Base-by-base conservation (phyloP, 2,113 vertebrate genomes). In the Agapornis roseicollis region DNA sequence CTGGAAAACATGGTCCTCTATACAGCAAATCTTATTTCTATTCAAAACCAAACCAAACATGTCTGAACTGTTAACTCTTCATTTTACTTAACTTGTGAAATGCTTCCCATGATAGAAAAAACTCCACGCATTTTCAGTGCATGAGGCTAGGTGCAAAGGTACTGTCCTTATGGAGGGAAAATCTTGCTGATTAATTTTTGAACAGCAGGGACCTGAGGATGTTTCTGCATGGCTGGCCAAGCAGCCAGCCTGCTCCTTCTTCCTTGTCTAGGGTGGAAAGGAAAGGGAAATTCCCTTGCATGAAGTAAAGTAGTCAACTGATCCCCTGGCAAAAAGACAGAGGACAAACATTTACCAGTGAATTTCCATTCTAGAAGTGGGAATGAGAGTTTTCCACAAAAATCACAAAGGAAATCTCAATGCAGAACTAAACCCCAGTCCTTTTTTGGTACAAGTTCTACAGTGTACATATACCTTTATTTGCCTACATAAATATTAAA, bases 311-410 rank as follows among this genome's bases (percentile, higher is more conserved):
- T 37, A 73, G 79, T 90, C 79, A 94, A 89, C 82, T 80, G 85
- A 90, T 95, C 14, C 50, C 42, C 23, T 60, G 82, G 76, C 2
- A 7, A 74, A 96, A 89, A 94, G 58, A 25, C 37, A 85, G 71
- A 91, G 63, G 89, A 72, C 95, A 94, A 96, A 91, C 69, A 94
- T 96, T 95, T 93, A 94, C 88, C 55, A 70, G 85, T 95, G 93
- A 94, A 90, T 94, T 97, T 94, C 95, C 93, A 91, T 49, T 88
- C 64, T 80, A 74, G 55, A 82, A 63, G 2, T 1, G 1, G 23
- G 68, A 78, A 70, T 47, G 46, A 87, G 44, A 77, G 17, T 71
- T 88, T 95, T 56, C 71, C 70, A 65, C 9, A 70, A 50, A 85
- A 64, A 22, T 53, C 28, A 89, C 13, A 52, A 35, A 50, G 55